Conservation (phyloP, 2,797 vertebrate species). For the Oryzias dopingdopingensis region DNA sequence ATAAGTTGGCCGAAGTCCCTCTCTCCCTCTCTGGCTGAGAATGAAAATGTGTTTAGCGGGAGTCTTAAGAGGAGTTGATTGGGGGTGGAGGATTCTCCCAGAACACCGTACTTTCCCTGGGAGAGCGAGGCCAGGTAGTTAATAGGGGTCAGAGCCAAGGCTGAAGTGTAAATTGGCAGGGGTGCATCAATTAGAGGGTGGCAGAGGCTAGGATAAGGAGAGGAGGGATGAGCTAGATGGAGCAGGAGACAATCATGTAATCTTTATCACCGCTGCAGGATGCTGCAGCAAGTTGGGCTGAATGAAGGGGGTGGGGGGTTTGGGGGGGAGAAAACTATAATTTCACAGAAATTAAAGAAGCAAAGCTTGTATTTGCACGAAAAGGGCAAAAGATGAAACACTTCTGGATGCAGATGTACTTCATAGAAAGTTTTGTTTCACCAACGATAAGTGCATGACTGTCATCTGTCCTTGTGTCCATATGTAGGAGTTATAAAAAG, state of each 20-base stretch:
- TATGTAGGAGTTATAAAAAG: constrained; percentile 61
- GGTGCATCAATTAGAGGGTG: constrained; percentile 83
- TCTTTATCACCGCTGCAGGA: constrained; percentile 69
- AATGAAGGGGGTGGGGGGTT: background rate
- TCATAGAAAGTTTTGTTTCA: too few relatives aligned
- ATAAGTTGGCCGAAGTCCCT: constrained; percentile 55
- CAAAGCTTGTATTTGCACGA: constrained; percentile 35
- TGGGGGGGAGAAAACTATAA: constrained; percentile 27
- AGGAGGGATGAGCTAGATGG: constrained; percentile 66
- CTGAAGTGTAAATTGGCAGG: constrained; percentile 84
- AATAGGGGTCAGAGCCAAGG: constrained; percentile 84
- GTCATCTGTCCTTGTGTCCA: constrained; percentile 49
- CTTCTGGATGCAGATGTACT: constrained; percentile 4
- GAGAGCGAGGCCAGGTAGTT: constrained; percentile 80
- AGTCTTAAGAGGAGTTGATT: constrained; percentile 73
- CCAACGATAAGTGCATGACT: too few relatives aligned
- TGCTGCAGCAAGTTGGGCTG: constrained; percentile 44
- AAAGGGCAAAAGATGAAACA: constrained; percentile 6
- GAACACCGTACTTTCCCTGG: constrained; percentile 75
- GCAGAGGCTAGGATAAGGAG: constrained; percentile 81
- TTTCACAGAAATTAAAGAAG: constrained; percentile 59
- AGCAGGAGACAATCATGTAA: constrained; percentile 71
- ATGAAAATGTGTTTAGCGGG: constrained; percentile 74
- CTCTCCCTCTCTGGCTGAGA: constrained; percentile 47
- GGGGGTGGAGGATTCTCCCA: constrained; percentile 74